Evolutionary conservation across 2,113 vertebrate species (phyloP).

Genomic region (Cyanoderma ruficeps): DNA sequence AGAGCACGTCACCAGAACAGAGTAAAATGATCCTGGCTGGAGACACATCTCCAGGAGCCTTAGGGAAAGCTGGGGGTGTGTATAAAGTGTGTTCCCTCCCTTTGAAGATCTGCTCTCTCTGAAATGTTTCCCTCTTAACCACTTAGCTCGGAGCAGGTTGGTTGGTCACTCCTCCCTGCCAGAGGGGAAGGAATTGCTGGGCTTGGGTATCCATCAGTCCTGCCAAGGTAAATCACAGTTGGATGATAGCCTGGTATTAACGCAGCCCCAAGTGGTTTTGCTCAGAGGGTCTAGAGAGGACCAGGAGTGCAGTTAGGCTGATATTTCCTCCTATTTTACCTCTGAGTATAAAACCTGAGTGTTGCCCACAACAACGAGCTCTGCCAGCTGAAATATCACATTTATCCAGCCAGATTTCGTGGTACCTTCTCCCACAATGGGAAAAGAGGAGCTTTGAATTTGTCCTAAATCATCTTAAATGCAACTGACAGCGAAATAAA

Average conservation of each 20-base stretch:
- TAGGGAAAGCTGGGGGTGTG: background rate
- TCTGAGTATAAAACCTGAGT: background rate
- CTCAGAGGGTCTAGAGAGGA: background rate
- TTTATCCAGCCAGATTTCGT: background rate
- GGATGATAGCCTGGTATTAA: background rate
- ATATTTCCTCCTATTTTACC: background rate
- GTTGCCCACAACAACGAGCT: background rate
- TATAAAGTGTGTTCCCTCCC: background rate
- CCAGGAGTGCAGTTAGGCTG: background rate
- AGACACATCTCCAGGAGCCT: background rate
- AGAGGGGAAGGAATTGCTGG: background rate
- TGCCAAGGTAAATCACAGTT: slow-evolving; percentile 45
- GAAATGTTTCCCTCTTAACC: background rate
- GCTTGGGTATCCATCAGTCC: background rate
- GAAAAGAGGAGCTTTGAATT: background rate
- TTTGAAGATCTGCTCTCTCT: background rate
- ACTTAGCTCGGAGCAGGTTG: background rate
- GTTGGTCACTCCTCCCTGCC: slow-evolving; percentile 13
- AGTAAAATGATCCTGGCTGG: background rate
- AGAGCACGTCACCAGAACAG: background rate
- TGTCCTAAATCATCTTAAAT: background rate
- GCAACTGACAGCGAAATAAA: background rate
- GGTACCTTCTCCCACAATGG: background rate
- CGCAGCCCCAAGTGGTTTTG: background rate
- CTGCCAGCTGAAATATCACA: background rate